Percentiles rank a stretch among this genome's conserved stretches.
Conservation (phyloP, 2,113 vertebrate genomes). For the Sisor rabdophorus region DNA sequence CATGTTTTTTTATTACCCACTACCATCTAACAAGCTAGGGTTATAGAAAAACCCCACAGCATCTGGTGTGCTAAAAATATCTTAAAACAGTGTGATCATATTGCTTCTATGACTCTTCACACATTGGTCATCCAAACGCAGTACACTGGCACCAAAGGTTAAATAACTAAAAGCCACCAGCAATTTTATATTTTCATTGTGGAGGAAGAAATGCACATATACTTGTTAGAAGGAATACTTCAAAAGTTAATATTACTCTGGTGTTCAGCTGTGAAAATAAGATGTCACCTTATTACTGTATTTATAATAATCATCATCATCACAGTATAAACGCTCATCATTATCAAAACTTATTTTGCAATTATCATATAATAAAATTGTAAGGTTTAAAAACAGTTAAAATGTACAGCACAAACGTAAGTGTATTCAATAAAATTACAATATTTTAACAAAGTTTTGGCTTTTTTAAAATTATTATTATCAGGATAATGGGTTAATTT, state of each 20-base stretch:
- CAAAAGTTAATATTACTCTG: neutral
- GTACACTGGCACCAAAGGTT: slow-evolving; percentile 20
- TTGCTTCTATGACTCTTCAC: neutral
- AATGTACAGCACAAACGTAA: neutral
- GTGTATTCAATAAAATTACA: neutral
- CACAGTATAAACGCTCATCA: neutral
- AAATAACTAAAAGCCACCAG: slow-evolving; percentile 6
- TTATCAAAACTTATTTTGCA: no score
- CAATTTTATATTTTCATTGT: slow-evolving; percentile 5
- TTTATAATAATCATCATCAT: neutral
- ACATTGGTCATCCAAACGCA: slow-evolving; percentile 14
- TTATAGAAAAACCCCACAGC: slow-evolving; percentile 10
- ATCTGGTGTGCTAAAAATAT: slow-evolving; percentile 33
- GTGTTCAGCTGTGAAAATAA: neutral
- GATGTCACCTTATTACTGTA: neutral
- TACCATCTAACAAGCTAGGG: neutral
- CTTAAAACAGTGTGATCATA: slow-evolving; percentile 21
- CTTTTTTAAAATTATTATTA: neutral
- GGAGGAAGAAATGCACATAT: slow-evolving; percentile 36
- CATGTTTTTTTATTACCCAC: no score
- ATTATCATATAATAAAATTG: neutral
- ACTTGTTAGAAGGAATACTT: neutral
- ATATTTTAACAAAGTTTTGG: neutral
- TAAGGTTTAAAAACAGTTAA: neutral
- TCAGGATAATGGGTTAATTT: neutral